Base-by-base conservation (phyloP, 35 echinoderm and acorn worm genomes). In the Heliocidaris erythrogramma region DNA sequence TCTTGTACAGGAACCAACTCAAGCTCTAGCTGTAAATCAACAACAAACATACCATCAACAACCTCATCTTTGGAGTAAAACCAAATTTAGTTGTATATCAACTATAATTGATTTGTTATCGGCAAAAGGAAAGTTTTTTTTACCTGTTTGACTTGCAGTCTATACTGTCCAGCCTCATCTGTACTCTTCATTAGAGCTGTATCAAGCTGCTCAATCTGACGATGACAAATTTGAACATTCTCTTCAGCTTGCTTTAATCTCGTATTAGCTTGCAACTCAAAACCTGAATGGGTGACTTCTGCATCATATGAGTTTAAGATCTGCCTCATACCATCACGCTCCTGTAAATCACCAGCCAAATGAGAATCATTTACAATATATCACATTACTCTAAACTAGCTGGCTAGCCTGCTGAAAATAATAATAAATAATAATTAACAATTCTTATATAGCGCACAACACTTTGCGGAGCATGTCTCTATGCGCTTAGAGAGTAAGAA, bases 291-390 rank as follows among this genome's bases (percentile, higher is more conserved):
- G 17, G 92, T 87, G 8, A 95, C 94, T 59, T 97, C 97, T 21
- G 42, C 56, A 49, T 97, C 95, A 32, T 96, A 97, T 2, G 95
- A 95, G 85, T 95, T 96, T 21, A 96, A 78, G 88, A 97, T 94
- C 56, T 97, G 90, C 42, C 92, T 59, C 92, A 97, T 93, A 48
- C 97, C 93, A 30, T 97, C 97, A 14, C 97, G 50, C 60, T 97
- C 97, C 97, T 97, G 71, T 21, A 32, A 78, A 78, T 7, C 52
- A 56, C 52, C 10, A 13, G 52, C 2, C 52, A 56, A 56, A 56
- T 48, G 90, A 31, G 90, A 60, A 94, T 47, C 53, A 59, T 84
- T 27, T 30, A 95, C 6, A 94, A 31, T 31, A 13, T 18, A 93
- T 16, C 13, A 49, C 91, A 30, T 14, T 14, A 85, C 18, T 30